Percentiles rank a stretch among this genome's conserved stretches.
These are phyloP conservation scores for Orthonychiurus folsomi DNA, from an alignment of 2,888 invertebrate species.

Conservation along the genomic window DNA sequence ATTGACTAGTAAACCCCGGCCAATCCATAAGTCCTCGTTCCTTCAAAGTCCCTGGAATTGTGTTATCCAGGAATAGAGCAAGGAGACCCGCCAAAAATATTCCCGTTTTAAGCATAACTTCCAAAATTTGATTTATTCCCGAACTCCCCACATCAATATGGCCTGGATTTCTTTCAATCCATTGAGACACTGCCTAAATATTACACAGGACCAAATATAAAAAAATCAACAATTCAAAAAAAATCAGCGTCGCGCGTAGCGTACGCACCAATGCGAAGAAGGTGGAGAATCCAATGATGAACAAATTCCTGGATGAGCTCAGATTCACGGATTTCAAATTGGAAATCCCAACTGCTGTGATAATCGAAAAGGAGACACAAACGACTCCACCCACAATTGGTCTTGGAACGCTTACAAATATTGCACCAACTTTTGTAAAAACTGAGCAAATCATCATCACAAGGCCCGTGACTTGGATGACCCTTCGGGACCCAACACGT, in stretches of 20 bases:
- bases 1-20: background rate
- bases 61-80: conserved; percentile 63
- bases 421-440: conserved; percentile 41
- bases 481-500: conserved; percentile 44
- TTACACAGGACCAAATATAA: background rate
- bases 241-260: too few relatives aligned
- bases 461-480: conserved; percentile 41
- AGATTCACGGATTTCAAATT: conserved; percentile 72
- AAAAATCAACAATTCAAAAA: too few relatives aligned
- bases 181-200: conserved; percentile 51
- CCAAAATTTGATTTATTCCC: conserved; percentile 45
- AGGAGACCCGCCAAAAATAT: conserved; percentile 64
- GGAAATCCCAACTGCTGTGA: conserved; percentile 49
- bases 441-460: conserved; percentile 42
- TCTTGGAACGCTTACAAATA: conserved; percentile 40
- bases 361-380: conserved; percentile 38
- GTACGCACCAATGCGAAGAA: conserved; percentile 22
- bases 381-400: conserved; percentile 41
- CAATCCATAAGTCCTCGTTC: background rate
- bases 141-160: conserved; percentile 57
- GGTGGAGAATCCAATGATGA: conserved; percentile 12
- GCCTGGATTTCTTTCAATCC: conserved; percentile 59
- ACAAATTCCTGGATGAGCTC: conserved; percentile 47
- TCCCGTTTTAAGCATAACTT: conserved; percentile 63
- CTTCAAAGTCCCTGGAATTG: conserved; percentile 56